Evolutionary conservation across 1,140 invertebrate species (phyloP).

Genomic region (Catajapyx aquilonaris): DNA sequence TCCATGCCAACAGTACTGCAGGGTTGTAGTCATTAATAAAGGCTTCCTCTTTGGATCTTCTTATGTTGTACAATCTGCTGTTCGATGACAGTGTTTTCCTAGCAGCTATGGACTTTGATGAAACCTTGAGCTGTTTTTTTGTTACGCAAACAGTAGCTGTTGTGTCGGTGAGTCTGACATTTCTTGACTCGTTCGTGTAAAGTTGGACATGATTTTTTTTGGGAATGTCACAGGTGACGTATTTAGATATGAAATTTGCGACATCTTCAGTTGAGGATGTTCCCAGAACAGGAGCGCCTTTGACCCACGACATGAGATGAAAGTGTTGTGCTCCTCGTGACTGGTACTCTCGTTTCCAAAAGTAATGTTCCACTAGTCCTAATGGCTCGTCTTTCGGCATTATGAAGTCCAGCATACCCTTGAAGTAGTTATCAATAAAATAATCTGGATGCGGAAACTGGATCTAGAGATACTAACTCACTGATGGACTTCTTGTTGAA

Average conservation of each 20-base stretch:
- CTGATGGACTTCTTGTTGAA: no score
- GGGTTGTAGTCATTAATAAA: slow-evolving; percentile 11
- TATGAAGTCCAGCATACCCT: slow-evolving; percentile 14
- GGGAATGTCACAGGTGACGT: no score
- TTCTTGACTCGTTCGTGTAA: no score
- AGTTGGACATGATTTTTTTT: no score
- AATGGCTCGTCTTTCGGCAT: slow-evolving; percentile 13
- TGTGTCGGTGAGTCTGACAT: not conserved
- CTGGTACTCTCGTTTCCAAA: slow-evolving; percentile 12
- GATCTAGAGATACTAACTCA: slow-evolving; percentile 14
- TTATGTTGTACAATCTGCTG: no score
- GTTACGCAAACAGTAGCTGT: not conserved
- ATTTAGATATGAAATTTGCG: slow-evolving; percentile 16
- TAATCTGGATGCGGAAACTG: slow-evolving; percentile 13
- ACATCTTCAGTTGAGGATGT: slow-evolving; percentile 10
- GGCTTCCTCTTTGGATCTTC: no score
- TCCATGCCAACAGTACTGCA: slow-evolving; percentile 11
- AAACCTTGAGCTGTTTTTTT: no score
- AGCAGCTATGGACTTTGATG: not conserved
- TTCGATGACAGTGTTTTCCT: not conserved
- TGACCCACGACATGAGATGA: slow-evolving; percentile 12
- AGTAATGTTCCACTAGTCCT: slow-evolving; percentile 13
- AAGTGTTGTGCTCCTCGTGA: slow-evolving; percentile 10
- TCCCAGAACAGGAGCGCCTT: slow-evolving; percentile 10
- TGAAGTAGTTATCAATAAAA: slow-evolving; percentile 12